A percentile compares a stretch with the other conserved stretches of the same genome.
These are phyloP conservation scores for Oenanthe oenanthe DNA, from an alignment of 2,113 vertebrate species.

Conservation along the genomic window DNA sequence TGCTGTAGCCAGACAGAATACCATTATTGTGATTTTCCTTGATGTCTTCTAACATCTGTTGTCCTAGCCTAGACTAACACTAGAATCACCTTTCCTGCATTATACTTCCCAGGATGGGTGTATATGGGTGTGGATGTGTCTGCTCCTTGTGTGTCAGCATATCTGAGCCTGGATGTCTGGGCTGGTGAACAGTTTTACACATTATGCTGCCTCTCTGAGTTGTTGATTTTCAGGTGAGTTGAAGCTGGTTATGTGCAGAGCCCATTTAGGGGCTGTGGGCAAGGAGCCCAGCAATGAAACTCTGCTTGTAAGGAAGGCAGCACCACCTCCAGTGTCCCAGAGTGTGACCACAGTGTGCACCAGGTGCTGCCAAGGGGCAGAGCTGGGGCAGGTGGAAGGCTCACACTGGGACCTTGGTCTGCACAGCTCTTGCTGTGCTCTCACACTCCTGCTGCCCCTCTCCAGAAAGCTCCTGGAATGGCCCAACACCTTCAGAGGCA, in stretches of 20 bases:
- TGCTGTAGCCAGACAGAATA: slow-evolving; percentile 66
- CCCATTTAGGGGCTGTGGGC: rapidly evolving
- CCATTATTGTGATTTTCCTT: slow-evolving; percentile 67
- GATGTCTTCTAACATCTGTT: slow-evolving; percentile 81
- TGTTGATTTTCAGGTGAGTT: not conserved
- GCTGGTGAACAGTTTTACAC: not conserved
- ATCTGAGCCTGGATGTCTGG: not conserved
- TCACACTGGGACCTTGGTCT: not conserved
- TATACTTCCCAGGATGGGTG: not conserved
- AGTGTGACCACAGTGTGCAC: rapidly evolving
- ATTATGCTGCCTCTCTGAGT: not conserved
- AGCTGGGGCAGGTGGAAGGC: not conserved
- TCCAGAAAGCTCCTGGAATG: not conserved
- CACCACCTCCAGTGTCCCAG: rapidly evolving
- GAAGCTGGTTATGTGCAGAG: not conserved
- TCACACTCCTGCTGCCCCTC: not conserved
- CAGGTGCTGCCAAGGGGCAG: not conserved
- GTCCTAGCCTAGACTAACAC: not conserved
- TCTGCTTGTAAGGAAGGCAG: not conserved
- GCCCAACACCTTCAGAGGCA: not conserved
- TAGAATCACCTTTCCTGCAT: not conserved
- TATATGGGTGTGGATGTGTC: not conserved
- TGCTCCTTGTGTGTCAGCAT: not conserved
- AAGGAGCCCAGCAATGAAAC: not conserved
- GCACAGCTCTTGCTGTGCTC: not conserved